Percentiles rank a stretch among this genome's conserved stretches.
Evolutionary conservation across 2,113 vertebrate species (phyloP).

Genomic region (Tylochromis polylepis): DNA sequence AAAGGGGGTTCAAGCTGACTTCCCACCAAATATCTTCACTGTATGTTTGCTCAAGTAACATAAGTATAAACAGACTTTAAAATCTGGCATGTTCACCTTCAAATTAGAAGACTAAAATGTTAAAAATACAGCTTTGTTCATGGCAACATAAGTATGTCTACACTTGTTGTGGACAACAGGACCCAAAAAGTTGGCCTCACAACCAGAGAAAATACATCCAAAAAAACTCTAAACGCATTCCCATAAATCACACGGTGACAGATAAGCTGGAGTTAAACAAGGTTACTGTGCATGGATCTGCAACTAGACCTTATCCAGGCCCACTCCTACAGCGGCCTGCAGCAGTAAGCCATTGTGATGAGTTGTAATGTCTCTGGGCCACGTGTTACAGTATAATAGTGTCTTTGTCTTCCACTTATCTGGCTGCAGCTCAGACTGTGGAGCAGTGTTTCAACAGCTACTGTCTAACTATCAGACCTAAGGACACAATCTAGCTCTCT

Average conservation of each 20-base stretch:
- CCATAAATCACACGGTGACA: slow-evolving; percentile 23
- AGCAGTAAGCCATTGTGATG: slow-evolving; percentile 44
- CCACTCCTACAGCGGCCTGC: slow-evolving; percentile 7
- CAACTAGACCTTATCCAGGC: slow-evolving; percentile 17
- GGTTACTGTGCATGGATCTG: slow-evolving; percentile 11
- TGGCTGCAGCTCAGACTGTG: slow-evolving; percentile 49
- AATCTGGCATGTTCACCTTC: background rate
- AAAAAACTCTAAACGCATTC: background rate
- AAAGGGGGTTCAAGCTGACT: background rate
- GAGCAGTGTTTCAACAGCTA: slow-evolving; percentile 51
- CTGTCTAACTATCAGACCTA: slow-evolving; percentile 48
- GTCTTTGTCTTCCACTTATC: slow-evolving; percentile 66
- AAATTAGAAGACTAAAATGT: background rate
- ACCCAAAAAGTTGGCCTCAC: background rate
- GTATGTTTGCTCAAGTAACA: background rate
- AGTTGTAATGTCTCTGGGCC: slow-evolving; percentile 54
- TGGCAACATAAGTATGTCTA: background rate
- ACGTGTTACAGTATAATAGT: slow-evolving; percentile 54
- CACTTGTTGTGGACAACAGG: background rate
- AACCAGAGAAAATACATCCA: background rate
- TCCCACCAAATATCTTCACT: background rate
- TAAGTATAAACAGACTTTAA: background rate
- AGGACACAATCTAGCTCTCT: slow-evolving; percentile 46
- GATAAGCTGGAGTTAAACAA: slow-evolving; percentile 17
- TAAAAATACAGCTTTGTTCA: background rate